Evolutionary conservation across 2,888 invertebrate genomes (phyloP), one percentile per base, ranked within the genome.

Genomic region (Loripinus fragilis): DNA sequence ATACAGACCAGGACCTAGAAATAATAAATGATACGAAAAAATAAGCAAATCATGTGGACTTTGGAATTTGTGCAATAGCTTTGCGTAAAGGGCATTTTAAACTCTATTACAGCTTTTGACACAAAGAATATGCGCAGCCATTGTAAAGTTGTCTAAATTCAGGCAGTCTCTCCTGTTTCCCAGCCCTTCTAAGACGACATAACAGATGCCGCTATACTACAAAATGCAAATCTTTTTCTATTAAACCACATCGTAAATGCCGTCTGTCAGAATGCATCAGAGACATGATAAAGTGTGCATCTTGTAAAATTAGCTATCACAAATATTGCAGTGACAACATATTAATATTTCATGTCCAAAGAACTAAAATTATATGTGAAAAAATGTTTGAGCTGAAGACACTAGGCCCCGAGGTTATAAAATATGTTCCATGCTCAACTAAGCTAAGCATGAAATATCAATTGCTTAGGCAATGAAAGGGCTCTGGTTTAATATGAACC

Each of bases 31-130:
- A 45, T 0, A 48, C 65, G 5, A 45, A 45, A 17, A 73, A 73
- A 66, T 66, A 73, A 23, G 33, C 41, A 12, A 65, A 65, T 17
- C 30, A 38, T 33, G 12, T 66, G 23, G 66, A 73, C 30, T 73
- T 65, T 66, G 73, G 66, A 17, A 15, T 73, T 15, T 66, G 42
- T 66, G 73, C 73, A 20, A 73, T 73, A 48, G 73, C 66, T 60
- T 33, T 60, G 60, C 17, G 10, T 17, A 33, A 3, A 8, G 30
- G 60, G 60, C 10, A 33, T 20, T 33, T 33, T 60, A 33, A 60
- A 60, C 17, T 33, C 60, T 3, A 20, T 12, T 33, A 33, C 33
- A 33, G 10, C 33, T 33, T 60, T 60, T 33, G 33, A 60, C n/a
- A 60, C 33, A 60, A 60, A 33, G 3, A 30, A 20, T 33, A 33